Percentiles rank a stretch among this genome's conserved stretches.
These are phyloP conservation scores for Spinus olivaceus DNA, from an alignment of 2,797 vertebrate species.

Conservation along the genomic window DNA sequence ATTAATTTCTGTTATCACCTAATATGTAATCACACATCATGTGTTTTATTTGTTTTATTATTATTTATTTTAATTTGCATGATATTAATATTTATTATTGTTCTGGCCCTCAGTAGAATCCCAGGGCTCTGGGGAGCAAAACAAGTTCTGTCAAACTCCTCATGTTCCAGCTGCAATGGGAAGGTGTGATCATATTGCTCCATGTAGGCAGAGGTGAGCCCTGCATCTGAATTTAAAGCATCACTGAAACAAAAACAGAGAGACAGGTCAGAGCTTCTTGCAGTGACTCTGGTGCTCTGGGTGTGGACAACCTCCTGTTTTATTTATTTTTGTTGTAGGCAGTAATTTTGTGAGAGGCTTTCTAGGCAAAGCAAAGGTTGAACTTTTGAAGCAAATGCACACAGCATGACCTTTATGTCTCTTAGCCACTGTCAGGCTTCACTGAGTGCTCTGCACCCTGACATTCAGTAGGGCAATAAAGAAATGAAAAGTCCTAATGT, in stretches of 20 bases:
- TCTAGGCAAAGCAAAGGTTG: slow-evolving; percentile 27
- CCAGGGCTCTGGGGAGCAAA: neutral
- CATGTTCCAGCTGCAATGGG: neutral
- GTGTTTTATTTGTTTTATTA: neutral
- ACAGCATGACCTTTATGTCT: slow-evolving; percentile 59
- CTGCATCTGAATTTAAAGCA: neutral
- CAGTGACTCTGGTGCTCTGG: neutral
- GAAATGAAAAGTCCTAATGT: slow-evolving; percentile 68
- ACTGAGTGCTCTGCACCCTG: slow-evolving; percentile 58
- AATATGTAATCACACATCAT: neutral
- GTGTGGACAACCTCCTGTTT: neutral
- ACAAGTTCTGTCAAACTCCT: neutral
- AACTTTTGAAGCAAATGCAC: slow-evolving; percentile 55
- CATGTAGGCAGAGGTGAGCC: neutral
- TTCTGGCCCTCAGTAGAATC: neutral
- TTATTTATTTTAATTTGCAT: neutral
- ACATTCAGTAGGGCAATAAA: slow-evolving; percentile 70
- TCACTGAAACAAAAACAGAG: neutral
- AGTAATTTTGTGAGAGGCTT: slow-evolving; percentile 53
- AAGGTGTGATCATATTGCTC: rapidly evolving
- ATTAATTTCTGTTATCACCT: neutral
- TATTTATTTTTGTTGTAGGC: neutral
- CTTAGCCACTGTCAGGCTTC: slow-evolving; percentile 55
- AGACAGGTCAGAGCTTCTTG: neutral
- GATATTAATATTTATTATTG: neutral